Percentiles rank a stretch among this genome's conserved stretches.
Evolutionary conservation across 2,797 vertebrate species (phyloP).

Genomic region (Sitta carolinensis): DNA sequence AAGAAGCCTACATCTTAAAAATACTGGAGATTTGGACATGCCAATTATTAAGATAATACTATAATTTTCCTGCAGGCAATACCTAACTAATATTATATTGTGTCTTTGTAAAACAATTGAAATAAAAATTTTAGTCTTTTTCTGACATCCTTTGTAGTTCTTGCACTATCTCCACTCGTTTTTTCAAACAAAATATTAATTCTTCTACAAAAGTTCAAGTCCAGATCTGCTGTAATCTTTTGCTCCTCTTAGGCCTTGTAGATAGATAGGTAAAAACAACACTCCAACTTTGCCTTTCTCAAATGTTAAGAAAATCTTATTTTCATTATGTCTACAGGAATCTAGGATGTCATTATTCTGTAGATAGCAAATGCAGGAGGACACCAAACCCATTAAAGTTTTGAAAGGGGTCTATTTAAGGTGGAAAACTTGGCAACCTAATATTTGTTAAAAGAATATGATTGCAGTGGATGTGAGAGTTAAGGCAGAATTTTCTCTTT

Average conservation of each 20-base stretch:
- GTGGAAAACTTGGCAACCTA: neutral
- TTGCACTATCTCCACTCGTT: neutral
- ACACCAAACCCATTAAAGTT: neutral
- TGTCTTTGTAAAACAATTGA: constrained; percentile 36
- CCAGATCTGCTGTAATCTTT: neutral
- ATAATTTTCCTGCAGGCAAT: constrained; percentile 14
- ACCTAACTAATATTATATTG: neutral
- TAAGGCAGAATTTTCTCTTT: neutral
- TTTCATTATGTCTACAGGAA: constrained; percentile 8
- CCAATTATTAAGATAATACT: constrained; percentile 7
- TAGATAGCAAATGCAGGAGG: neutral
- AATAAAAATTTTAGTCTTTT: constrained; percentile 13
- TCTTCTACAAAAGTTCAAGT: neutral
- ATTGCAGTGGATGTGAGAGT: neutral
- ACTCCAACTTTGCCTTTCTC: neutral
- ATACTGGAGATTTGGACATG: neutral
- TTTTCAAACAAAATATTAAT: neutral
- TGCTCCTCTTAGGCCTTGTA: neutral
- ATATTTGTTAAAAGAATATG: neutral
- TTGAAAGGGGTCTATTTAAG: neutral
- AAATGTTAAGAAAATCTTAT: neutral
- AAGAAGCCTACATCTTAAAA: neutral
- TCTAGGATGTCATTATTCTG: neutral
- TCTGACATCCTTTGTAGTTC: neutral
- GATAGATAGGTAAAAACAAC: neutral